Conservation (phyloP, 2,797 vertebrate species). For the Garrulus glandarius region DNA sequence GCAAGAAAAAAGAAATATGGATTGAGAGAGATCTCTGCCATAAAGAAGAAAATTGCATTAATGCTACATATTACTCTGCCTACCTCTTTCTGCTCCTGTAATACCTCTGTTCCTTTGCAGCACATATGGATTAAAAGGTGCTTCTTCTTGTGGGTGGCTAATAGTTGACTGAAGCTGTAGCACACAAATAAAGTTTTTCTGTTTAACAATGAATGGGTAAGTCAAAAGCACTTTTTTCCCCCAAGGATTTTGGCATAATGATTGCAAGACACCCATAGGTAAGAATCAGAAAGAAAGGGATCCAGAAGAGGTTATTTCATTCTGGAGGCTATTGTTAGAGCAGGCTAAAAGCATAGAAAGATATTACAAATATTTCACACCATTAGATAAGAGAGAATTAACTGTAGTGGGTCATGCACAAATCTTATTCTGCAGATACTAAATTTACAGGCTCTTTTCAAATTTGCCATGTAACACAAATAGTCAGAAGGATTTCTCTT, state of each 20-base stretch:
- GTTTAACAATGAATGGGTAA: not conserved
- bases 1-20: not conserved
- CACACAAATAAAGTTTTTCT: constrained; percentile 29
- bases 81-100: constrained; percentile 60
- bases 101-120: constrained; percentile 10
- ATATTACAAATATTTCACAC: not conserved
- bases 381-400: not conserved
- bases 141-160: constrained; percentile 29
- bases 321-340: constrained; percentile 9
- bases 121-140: constrained; percentile 72
- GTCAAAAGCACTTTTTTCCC: not conserved
- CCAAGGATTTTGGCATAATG: not conserved
- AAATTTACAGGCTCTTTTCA: not conserved
- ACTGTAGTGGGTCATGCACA: not conserved
- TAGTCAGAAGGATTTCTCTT: not conserved
- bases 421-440: not conserved
- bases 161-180: constrained; percentile 32
- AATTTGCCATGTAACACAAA: not conserved
- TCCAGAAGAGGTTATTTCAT: not conserved
- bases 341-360: not conserved
- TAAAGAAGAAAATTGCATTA: not conserved
- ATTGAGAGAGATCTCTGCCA: not conserved
- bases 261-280: not conserved
- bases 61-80: not conserved
- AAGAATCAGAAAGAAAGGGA: not conserved